Evolutionary conservation across 2,888 invertebrate genomes (phyloP).

Genomic region (Dendrolimus pini): DNA sequence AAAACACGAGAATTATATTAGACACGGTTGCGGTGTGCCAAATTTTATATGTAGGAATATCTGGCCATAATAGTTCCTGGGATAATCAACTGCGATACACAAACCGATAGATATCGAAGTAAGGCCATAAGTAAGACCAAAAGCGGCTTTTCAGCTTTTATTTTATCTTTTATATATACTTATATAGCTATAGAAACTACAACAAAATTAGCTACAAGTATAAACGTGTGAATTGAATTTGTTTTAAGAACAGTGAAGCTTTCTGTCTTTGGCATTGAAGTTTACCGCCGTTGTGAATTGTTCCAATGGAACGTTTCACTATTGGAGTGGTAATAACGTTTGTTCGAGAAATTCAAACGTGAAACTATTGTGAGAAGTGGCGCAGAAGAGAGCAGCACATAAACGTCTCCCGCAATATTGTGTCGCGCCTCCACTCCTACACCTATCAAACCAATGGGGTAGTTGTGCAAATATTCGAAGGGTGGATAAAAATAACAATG

Average conservation of each 20-base stretch:
- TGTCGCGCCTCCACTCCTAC: conserved; percentile 13
- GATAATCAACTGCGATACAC: no score
- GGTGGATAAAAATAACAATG: not conserved
- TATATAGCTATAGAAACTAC: no score
- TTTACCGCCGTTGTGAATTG: conserved; percentile 61
- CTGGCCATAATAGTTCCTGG: no score
- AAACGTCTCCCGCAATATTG: conserved; percentile 40
- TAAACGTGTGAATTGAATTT: conserved; percentile 2
- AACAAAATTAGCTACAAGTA: no score
- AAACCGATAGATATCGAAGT: no score
- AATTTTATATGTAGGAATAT: no score
- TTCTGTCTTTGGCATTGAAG: conserved; percentile 61
- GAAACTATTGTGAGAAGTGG: conserved; percentile 47
- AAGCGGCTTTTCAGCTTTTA: no score
- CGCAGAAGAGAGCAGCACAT: conserved; percentile 35
- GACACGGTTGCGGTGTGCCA: no score
- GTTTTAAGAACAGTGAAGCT: conserved; percentile 26
- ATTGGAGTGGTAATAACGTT: conserved; percentile 67
- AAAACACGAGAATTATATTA: no score
- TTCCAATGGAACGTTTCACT: conserved; percentile 58
- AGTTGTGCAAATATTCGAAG: not conserved
- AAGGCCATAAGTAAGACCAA: no score
- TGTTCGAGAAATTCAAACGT: conserved; percentile 67
- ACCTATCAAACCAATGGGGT: conserved; percentile 13
- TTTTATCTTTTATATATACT: no score